Evolutionary conservation across 2,888 invertebrate genomes (phyloP).

Genomic region (Eremobia ochroleuca): DNA sequence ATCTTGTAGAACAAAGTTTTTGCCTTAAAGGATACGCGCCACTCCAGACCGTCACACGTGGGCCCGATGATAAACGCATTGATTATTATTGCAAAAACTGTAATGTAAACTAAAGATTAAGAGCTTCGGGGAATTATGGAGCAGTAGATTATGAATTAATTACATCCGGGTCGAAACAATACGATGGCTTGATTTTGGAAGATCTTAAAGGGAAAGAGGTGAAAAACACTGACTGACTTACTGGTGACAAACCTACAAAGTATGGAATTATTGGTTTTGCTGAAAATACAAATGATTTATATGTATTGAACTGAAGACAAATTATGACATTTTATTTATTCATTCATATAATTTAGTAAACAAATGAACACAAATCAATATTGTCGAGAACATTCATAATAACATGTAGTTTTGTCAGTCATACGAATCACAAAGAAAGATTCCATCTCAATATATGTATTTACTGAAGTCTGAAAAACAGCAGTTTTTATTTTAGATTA

Average conservation of each 20-base stretch:
- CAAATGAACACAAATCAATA: background rate
- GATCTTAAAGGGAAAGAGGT: no score
- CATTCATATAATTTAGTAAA: background rate
- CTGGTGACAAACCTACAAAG: no score
- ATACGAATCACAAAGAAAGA: no score
- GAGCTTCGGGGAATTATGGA: constrained; percentile 39
- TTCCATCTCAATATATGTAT: background rate
- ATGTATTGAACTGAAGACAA: background rate
- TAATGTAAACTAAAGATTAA: constrained; percentile 58
- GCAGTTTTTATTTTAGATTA: background rate
- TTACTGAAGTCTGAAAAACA: background rate
- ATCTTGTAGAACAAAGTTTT: constrained; percentile 55
- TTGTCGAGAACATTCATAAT: background rate
- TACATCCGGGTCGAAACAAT: constrained; percentile 25
- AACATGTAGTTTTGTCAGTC: background rate
- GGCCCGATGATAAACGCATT: constrained; percentile 47
- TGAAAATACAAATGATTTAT: no score
- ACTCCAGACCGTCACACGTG: constrained; percentile 55
- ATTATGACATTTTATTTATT: background rate
- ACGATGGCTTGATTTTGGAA: background rate
- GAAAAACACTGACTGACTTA: no score
- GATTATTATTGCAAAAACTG: constrained; percentile 59
- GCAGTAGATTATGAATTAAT: constrained; percentile 23
- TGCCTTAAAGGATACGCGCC: constrained; percentile 22
- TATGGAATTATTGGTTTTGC: no score